Base-by-base conservation (phyloP, 2,888 invertebrate genomes). In the Argynnis bischoffii region DNA sequence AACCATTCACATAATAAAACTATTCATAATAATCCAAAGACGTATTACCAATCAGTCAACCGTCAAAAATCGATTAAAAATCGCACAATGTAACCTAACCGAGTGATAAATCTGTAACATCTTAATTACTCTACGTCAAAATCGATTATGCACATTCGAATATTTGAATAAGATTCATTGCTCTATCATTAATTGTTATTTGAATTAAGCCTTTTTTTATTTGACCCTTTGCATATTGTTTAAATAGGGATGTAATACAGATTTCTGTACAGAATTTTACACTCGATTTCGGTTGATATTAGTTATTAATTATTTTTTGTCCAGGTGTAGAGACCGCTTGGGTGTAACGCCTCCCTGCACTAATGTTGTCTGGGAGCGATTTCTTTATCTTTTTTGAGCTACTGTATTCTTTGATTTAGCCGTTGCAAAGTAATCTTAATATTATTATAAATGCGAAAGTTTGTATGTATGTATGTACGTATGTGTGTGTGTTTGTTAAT, bases 151-250 rank as follows among this genome's bases (percentile, higher is more conserved):
- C 87, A 85, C 80, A 79, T 79, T 78, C 74, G 73, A 74, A 76
- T 82, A 82, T 85, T 86, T 90, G 89, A 91, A 89, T 90, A 89
- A 89, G 89, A 90, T 76, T 76, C 79, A 89, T 88, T 74, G 72
- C 66, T 54, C 73, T 79, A 82, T 86, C 86, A 84, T 87, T 72
- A 67, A 63, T 69, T 69, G 21, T 55, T 69, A 61, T 57, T 65
- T 54, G 35, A 41, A 63, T 51, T 61, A 26, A 61, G 16, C 61
- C 69, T 61, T 69, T 63, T 18, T 64, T 70, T 56, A 56, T 48
- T 55, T 67, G 61, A 54, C 51, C 50, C 61, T 51, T 59, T 57
- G 21, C 57, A 57, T 15, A 47, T 47, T 59, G 57, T 48, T 26
- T 48, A 11, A 47, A 18, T 21, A 5, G 31, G 48, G 53, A 55